These are phyloP conservation scores for Ophiodon elongatus DNA, from an alignment of 2,113 vertebrate species.

Conservation along the genomic window DNA sequence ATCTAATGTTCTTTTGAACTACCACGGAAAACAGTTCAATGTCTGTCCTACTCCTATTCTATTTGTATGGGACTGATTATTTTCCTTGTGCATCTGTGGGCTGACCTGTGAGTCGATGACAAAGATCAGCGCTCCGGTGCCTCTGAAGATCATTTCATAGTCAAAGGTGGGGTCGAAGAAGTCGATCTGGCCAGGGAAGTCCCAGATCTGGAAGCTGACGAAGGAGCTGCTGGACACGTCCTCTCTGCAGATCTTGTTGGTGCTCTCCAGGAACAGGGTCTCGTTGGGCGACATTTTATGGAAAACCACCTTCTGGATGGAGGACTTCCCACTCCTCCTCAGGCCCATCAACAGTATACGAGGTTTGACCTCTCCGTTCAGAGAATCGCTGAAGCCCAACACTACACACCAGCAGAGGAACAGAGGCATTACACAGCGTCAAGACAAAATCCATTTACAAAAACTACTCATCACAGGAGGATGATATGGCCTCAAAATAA, in stretches of 20 bases:
- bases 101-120: conserved; percentile 96
- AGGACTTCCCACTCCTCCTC: conserved; percentile 94
- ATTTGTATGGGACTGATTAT: background rate
- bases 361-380: conserved; percentile 93
- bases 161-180: conserved; percentile 95
- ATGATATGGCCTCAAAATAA: background rate
- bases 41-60: too few relatives aligned
- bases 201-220: conserved; percentile 97
- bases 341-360: conserved; percentile 95
- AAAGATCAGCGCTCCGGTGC: conserved; percentile 93
- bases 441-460: background rate
- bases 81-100: background rate
- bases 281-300: conserved; percentile 97
- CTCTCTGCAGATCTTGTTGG: conserved; percentile 94
- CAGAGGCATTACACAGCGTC: background rate
- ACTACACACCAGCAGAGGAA: conserved; percentile 75
- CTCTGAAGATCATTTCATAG: conserved; percentile 96
- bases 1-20: too few relatives aligned
- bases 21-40: too few relatives aligned
- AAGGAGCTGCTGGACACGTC: conserved; percentile 96
- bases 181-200: conserved; percentile 95
- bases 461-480: background rate
- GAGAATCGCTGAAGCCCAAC: conserved; percentile 90
- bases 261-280: conserved; percentile 94
- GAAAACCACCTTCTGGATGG: conserved; percentile 97